phyloP scores from a whole-genome alignment of 1,140 invertebrate genomes.

The Thrips palmi region DNA sequence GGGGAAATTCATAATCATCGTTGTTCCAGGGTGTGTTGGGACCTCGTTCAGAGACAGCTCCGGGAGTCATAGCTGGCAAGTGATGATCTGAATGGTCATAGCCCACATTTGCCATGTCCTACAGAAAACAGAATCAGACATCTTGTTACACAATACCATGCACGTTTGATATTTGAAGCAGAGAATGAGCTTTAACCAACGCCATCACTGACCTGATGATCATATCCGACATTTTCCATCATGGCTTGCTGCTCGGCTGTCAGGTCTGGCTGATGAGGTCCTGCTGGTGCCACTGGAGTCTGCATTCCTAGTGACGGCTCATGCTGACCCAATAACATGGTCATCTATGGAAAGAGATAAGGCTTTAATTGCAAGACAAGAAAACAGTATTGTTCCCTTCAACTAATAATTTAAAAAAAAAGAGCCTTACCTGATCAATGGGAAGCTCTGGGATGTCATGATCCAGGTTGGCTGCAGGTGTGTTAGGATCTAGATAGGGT shows the following conservation, averaged over 20 bases:
- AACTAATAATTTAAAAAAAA: too few relatives aligned
- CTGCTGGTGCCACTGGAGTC: constrained; percentile 13
- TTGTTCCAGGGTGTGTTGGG: constrained; percentile 50
- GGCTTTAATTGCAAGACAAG: constrained; percentile 15
- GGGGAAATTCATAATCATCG: constrained; percentile 70
- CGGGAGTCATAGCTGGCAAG: constrained; percentile 38
- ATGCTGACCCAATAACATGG: too few relatives aligned
- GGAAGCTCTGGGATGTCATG: too few relatives aligned
- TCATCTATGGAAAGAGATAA: constrained; percentile 18
- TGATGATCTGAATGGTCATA: constrained; percentile 57
- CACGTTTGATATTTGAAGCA: constrained; percentile 18
- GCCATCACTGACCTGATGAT: constrained; percentile 21
- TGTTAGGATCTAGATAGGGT: background rate
- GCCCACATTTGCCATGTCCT: constrained; percentile 52
- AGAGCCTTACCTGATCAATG: too few relatives aligned
- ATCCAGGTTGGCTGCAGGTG: too few relatives aligned
- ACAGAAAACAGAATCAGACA: constrained; percentile 13
- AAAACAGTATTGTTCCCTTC: too few relatives aligned
- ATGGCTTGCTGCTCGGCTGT: constrained; percentile 25
- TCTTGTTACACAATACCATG: background rate
- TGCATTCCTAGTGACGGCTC: constrained; percentile 12
- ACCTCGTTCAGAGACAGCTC: constrained; percentile 38
- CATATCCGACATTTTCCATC: constrained; percentile 51
- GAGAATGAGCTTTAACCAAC: background rate
- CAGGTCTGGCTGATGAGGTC: constrained; percentile 6